Evolutionary conservation across 2,113 vertebrate genomes (phyloP).

Genomic region (Ifrita kowaldi): DNA sequence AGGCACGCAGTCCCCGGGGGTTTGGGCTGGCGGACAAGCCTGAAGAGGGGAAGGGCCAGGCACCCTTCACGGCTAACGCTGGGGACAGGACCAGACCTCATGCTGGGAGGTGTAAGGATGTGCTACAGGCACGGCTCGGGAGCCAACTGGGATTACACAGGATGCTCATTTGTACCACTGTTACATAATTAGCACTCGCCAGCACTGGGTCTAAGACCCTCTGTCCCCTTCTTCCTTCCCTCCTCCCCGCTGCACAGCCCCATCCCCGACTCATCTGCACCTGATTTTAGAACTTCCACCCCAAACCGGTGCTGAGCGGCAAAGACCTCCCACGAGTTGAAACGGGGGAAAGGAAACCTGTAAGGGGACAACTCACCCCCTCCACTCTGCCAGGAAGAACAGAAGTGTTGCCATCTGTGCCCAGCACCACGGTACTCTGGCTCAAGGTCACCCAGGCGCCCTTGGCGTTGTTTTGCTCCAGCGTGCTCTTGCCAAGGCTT

Average conservation of each 20-base stretch:
- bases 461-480: conserved; percentile 84
- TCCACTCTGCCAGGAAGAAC: conserved; percentile 82
- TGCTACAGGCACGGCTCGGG: background rate
- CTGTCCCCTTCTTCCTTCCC: no score
- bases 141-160: rapidly evolving
- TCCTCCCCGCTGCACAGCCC: background rate
- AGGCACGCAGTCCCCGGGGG: no score
- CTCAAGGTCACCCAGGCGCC: conserved; percentile 88
- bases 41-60: background rate
- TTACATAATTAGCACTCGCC: rapidly evolving
- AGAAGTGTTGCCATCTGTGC: conserved; percentile 90
- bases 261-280: background rate
- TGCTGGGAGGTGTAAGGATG: rapidly evolving
- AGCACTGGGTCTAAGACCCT: rapidly evolving
- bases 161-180: rapidly evolving
- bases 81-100: background rate
- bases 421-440: conserved; percentile 94
- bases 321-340: background rate
- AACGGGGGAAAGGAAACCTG: background rate
- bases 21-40: background rate
- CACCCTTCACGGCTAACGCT: rapidly evolving
- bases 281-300: background rate
- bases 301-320: background rate
- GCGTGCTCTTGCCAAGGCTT: conserved; percentile 76
- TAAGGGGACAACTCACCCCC: conserved; percentile 78